Evolutionary conservation across 2,113 vertebrate genomes (phyloP), one percentile per base, ranked within the genome.

Genomic region (Ursus arctos): DNA sequence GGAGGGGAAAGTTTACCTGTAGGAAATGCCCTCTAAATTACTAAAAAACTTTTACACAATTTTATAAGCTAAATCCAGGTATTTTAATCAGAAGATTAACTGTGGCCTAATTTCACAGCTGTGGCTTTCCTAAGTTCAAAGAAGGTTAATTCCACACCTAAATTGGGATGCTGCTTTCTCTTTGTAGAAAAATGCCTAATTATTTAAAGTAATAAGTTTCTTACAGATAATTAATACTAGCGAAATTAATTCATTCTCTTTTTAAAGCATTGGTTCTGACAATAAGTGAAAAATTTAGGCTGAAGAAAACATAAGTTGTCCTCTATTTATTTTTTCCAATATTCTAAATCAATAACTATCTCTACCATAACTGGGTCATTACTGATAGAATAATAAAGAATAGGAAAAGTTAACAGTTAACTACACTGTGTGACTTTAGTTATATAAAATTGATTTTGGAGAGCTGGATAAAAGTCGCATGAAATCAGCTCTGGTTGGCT

Each of bases 21-120:
- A 96, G 43, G 79, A 98, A 98, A 80, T 97, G 95, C 96, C 96
- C 51, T 65, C 84, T 97, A 96, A 97, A 95, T 98, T 98, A 95
- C 95, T 98, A 91, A 98, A 95, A 96, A 97, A 98, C 90, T 47
- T 95, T 80, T 95, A 74, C 96, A 92, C 57, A 96, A 53, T 92
- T 97, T 81, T 61, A 16, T 94, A 80, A 79, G 36, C 22, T 97
- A 88, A 96, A 81, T 51, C 15, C 19, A 91, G 57, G 28, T 85
- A 21, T 76, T 88, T 77, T 94, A 97, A 69, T 77, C 96, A 91
- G 80, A 96, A 97, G 94, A 94, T 97, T 94, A 98, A 97, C 94
- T 84, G 47, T 96, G 95, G 65, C 85, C 84, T 95, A 43, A 92
- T 97, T 97, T 96, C 61, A 18, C 21, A 97, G 71, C 71, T 97